Evolutionary conservation across 2,888 invertebrate genomes (phyloP), one percentile per base, ranked within the genome.

Genomic region (Drosophila macrospina): DNA sequence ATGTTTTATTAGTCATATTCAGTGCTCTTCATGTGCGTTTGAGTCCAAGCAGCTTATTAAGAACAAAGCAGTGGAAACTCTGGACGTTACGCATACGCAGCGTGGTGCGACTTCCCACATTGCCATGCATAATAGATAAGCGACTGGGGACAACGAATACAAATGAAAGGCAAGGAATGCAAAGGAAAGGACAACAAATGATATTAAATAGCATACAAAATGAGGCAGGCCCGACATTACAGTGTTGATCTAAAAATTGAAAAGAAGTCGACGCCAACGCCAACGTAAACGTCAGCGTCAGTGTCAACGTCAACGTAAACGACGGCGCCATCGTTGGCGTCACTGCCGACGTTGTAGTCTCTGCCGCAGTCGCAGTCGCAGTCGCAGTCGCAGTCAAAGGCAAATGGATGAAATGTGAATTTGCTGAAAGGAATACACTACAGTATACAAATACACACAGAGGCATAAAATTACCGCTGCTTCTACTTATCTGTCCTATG

Each of bases 151-250:
- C 63, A 61, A 56, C 37, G 56, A 20, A 56, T 32, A 11, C 5
- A 51, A 51, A 51, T 34, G 51, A 52, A 55, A 41, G 34, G 10
- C 10, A 68, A 16, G 36, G 13, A 37, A 64, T 13, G 20, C 5
- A 51, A 64, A 26, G 65, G 28, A 80, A 62, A 71, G 57, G 59
- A 68, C 81, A 74, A 60, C 68, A 86, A 86, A 80, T 73, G 66
- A 71, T 80, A 82, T 82, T 89, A 88, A 86, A 89, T 80, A 64
- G 86, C 84, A 88, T 88, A 88, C 68, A 55, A 82, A 84, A 88
- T 89, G 83, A 86, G 78, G 41, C 68, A 64, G 59, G 42, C 44
- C 41, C 56, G 34, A 65, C 63, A 73, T 72, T 81, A 66, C 61
- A 73, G 36, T 55, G 64, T 82, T 71, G 89, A 86, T 88, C 89